Conservation (phyloP, 2,113 vertebrate genomes). For the Charadrius vociferus region DNA sequence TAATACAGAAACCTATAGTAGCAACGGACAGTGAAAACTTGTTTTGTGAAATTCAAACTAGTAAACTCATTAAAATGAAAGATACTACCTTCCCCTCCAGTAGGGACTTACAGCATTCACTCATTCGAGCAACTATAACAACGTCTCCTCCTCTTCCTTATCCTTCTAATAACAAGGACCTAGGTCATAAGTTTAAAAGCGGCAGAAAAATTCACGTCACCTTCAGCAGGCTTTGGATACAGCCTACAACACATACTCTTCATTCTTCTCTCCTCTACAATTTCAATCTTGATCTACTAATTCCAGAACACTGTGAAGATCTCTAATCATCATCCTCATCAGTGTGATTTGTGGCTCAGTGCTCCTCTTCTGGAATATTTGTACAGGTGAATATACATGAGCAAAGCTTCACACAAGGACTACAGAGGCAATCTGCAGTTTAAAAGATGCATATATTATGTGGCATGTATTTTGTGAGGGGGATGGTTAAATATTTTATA, state of each 20-base stretch:
- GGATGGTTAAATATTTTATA: slow-evolving; percentile 46
- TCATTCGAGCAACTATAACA: neutral
- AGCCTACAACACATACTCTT: neutral
- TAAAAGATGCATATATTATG: slow-evolving; percentile 7
- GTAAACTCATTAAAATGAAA: neutral
- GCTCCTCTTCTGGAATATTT: neutral
- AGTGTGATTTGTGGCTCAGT: neutral
- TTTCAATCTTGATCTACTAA: neutral
- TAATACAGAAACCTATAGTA: neutral
- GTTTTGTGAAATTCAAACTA: neutral
- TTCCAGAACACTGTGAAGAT: neutral
- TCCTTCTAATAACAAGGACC: neutral
- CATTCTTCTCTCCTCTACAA: neutral
- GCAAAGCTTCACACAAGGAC: neutral
- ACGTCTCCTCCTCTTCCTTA: neutral
- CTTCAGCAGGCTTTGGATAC: neutral
- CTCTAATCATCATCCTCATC: neutral
- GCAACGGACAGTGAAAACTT: neutral
- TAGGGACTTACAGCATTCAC: neutral
- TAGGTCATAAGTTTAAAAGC: neutral
- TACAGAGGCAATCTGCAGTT: neutral
- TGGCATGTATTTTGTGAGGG: neutral
- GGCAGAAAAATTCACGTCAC: neutral
- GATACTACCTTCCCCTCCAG: neutral
- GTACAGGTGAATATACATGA: neutral